Evolutionary conservation across 2,888 invertebrate genomes (phyloP).

Genomic region (Bembecia ichneumoniformis): DNA sequence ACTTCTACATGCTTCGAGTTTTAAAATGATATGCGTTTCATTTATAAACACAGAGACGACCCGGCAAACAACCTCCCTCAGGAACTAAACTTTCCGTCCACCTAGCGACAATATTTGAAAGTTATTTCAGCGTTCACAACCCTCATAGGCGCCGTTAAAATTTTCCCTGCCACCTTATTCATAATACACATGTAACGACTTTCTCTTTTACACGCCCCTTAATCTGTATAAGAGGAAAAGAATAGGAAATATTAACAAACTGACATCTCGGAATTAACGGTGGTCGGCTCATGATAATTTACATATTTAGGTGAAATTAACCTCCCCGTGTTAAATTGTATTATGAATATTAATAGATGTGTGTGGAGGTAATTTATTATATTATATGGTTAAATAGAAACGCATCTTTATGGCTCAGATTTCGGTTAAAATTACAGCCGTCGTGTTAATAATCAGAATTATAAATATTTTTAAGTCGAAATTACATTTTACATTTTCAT

Average conservation of each 20-base stretch:
- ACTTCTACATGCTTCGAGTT: conserved; percentile 13
- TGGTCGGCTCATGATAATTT: conserved; percentile 74
- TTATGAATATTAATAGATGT: conserved; percentile 71
- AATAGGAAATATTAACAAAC: conserved; percentile 56
- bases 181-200: conserved; percentile 50
- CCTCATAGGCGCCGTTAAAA: conserved; percentile 74
- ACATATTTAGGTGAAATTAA: conserved; percentile 74
- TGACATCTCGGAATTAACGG: conserved; percentile 69
- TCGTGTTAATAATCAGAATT: neutral
- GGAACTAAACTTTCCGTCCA: conserved; percentile 69
- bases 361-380: conserved; percentile 45
- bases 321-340: conserved; percentile 70
- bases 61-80: conserved; percentile 61
- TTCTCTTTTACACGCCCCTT: conserved; percentile 29
- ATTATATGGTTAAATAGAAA: conserved; percentile 41
- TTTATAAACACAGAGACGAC: conserved; percentile 65
- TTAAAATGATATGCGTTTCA: conserved; percentile 65
- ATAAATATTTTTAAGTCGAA: too few relatives aligned
- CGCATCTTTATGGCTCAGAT: conserved; percentile 54
- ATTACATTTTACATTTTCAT: too few relatives aligned
- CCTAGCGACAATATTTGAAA: conserved; percentile 74
- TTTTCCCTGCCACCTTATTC: conserved; percentile 69
- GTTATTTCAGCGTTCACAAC: conserved; percentile 73
- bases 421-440: conserved; percentile 25
- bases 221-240: conserved; percentile 20